These are phyloP conservation scores for Metridium senile DNA, from an alignment of 92 coral and sea anemone genomes.

Conservation along the genomic window DNA sequence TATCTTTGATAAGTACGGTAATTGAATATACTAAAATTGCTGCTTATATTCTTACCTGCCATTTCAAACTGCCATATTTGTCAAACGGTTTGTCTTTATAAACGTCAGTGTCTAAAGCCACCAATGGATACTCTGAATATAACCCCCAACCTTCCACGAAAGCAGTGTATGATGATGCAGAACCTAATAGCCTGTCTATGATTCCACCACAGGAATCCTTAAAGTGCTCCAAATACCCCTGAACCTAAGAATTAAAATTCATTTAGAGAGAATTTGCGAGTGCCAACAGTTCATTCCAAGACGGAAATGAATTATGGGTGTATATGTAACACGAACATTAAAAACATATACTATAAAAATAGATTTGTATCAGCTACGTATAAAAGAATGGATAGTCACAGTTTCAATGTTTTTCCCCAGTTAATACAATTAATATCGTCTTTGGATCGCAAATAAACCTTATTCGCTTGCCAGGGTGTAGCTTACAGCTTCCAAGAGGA, in stretches of 20 bases:
- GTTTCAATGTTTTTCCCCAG: too few species aligned
- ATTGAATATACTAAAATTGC: too few species aligned
- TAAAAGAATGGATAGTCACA: background rate
- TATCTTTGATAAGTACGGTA: too few species aligned
- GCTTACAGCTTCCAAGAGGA: too few species aligned
- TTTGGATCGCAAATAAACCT: too few species aligned
- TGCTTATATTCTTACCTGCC: conserved; percentile 22
- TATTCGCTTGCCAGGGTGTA: too few species aligned
- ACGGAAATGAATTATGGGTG: too few species aligned
- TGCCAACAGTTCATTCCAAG: too few species aligned
- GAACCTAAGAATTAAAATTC: background rate
- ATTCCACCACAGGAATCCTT: conserved; percentile 61
- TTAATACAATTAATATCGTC: too few species aligned
- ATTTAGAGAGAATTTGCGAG: background rate
- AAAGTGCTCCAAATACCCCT: conserved; percentile 13
- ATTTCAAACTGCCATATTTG: conserved; percentile 31
- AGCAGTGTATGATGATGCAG: conserved; percentile 47
- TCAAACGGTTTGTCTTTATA: conserved; percentile 16
- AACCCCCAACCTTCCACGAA: conserved; percentile 83
- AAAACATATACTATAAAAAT: background rate
- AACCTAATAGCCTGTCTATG: conserved; percentile 47
- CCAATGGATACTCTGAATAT: conserved; percentile 67
- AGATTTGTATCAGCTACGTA: background rate
- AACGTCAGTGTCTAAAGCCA: conserved; percentile 19
- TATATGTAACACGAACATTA: too few species aligned